Evolutionary conservation across 2,797 vertebrate genomes (phyloP).

Genomic region (Coregonus suidteri): DNA sequence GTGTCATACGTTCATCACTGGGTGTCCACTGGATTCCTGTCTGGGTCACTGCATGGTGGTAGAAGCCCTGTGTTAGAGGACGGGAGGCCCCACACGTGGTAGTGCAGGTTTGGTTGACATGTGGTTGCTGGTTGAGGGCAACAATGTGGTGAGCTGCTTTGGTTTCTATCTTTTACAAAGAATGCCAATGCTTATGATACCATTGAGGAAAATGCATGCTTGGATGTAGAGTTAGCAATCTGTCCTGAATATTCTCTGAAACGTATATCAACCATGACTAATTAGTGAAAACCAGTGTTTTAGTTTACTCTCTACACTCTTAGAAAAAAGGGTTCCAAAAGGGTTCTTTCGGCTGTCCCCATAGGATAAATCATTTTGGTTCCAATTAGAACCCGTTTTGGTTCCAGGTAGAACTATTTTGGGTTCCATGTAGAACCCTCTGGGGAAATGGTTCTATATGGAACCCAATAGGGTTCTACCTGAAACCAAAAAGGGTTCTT

Average conservation of each 20-base stretch:
- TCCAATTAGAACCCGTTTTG: too few relatives aligned
- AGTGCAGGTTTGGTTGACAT: not conserved
- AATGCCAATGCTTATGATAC: not conserved
- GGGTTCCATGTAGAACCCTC: too few relatives aligned
- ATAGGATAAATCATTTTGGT: too few relatives aligned
- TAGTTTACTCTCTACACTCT: too few relatives aligned
- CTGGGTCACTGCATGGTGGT: not conserved
- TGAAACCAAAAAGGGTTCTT: too few relatives aligned
- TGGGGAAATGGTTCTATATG: too few relatives aligned
- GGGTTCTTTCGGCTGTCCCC: too few relatives aligned
- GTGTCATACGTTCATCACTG: not conserved
- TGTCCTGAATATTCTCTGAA: not conserved
- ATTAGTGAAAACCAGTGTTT: too few relatives aligned
- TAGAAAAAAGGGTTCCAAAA: too few relatives aligned
- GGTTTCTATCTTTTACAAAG: too few relatives aligned
- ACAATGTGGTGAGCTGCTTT: not conserved
- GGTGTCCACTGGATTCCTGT: constrained; percentile 11
- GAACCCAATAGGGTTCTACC: too few relatives aligned
- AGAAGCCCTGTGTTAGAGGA: not conserved
- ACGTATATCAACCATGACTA: not conserved
- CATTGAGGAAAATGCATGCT: not conserved
- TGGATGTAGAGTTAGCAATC: not conserved
- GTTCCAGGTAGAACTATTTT: too few relatives aligned
- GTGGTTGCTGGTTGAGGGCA: not conserved
- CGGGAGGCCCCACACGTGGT: not conserved